Base-by-base conservation (phyloP, 2,113 vertebrate genomes). In the Irena cyanogastra region DNA sequence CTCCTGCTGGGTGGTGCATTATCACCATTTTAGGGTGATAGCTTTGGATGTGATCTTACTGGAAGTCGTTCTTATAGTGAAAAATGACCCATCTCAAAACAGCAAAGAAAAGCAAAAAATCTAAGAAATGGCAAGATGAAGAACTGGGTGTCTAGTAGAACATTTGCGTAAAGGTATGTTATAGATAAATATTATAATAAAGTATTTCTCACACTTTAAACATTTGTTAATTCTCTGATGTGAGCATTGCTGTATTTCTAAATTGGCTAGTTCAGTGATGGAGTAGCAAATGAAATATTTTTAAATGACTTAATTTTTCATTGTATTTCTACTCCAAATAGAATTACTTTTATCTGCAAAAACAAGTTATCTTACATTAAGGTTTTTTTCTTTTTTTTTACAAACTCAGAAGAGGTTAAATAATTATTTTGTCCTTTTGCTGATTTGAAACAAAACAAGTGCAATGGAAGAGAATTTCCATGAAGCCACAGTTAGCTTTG, bases 11-110 rank as follows among this genome's bases (percentile, higher is more conserved):
- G 98, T 98, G 98, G 97, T 98, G 98, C 95, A 98, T 99, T 99
- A 98, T 98, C 99, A 98, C 99, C 98, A 98, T 98, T 99, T 98
- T 98, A 97, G 97, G 97, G 98, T 98, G 98, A 98, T 98, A 98
- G 97, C 97, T 98, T 97, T 97, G 97, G 98, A 98, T 98, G 97
- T 97, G 98, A 98, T 99, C 98, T 99, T 98, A 98, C 97, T 98
- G 98, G 98, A 98, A 98, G 97, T 98, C 94, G 91, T 98, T 98
- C 98, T 98, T 98, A 97, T 96, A 98, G 95, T 98, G 97, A 98
- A 98, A 95, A 92, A 87, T 98, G 98, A 98, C 98, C 97, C 97
- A 97, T 98, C 97, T 98, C 97, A 97, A 93, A 97, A 98, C 96
- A 97, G 92, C 96, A 97, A 97, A 98, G 98, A 98, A 98, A 97